A percentile compares a stretch with the other conserved stretches of the same genome.
phyloP scores from a whole-genome alignment of 1,140 invertebrate genomes.

The Pollicipes pollicipes region DNA sequence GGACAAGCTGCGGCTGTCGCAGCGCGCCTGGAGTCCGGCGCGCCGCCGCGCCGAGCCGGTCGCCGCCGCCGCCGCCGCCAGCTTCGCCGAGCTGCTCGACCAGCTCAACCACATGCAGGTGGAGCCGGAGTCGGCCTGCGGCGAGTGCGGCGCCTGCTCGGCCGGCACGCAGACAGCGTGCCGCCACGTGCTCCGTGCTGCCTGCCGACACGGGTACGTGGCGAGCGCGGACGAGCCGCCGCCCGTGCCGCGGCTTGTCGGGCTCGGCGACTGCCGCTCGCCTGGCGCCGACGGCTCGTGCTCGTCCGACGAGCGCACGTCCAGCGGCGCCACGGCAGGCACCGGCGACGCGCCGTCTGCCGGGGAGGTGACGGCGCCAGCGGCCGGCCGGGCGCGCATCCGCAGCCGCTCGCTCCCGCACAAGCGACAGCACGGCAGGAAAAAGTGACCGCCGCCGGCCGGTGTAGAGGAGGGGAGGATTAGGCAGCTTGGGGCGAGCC shows the following conservation, averaged over 20 bases:
- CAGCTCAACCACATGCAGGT: background rate
- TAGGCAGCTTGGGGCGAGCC: too few relatives aligned
- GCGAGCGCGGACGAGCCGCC: background rate
- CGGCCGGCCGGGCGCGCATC: too few relatives aligned
- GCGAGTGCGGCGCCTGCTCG: background rate
- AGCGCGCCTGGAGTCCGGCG: too few relatives aligned
- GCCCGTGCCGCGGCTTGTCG: background rate
- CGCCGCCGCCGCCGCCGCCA: background rate
- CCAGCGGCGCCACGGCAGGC: background rate
- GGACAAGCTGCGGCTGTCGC: too few relatives aligned
- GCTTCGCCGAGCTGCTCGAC: background rate
- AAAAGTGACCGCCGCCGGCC: background rate
- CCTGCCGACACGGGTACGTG: background rate
- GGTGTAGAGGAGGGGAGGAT: too few relatives aligned
- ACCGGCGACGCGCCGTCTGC: background rate
- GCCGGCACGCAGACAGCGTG: background rate
- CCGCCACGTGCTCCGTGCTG: background rate
- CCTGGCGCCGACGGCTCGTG: background rate
- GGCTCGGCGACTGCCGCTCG: background rate
- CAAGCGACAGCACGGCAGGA: background rate
- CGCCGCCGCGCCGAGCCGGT: too few relatives aligned
- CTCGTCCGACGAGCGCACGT: background rate
- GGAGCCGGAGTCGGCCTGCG: background rate
- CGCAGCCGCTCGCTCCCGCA: background rate
- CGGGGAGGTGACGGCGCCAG: background rate